These are phyloP conservation scores for Dufourea novaeangliae DNA, from an alignment of 1,140 invertebrate genomes.

Conservation along the genomic window DNA sequence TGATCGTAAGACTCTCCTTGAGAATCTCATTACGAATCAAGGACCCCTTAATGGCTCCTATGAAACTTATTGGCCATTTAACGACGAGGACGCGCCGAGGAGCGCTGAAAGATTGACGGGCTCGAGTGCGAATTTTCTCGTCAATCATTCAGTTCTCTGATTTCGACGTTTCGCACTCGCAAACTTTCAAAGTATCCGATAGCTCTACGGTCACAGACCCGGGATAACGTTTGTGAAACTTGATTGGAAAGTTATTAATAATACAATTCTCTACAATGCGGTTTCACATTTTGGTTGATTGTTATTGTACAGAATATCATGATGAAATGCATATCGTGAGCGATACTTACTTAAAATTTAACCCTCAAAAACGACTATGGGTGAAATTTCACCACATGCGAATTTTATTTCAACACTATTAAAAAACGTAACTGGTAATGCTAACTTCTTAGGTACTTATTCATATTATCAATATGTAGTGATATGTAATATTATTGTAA, in stretches of 20 bases:
- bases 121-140: constrained; percentile 68
- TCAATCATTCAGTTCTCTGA: constrained; percentile 47
- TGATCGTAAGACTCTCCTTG: constrained; percentile 76
- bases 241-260: neutral
- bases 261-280: too few species aligned
- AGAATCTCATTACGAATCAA: constrained; percentile 78
- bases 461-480: too few species aligned
- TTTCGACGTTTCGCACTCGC: constrained; percentile 8
- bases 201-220: neutral
- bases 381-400: too few species aligned
- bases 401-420: too few species aligned
- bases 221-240: neutral
- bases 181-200: constrained; percentile 23
- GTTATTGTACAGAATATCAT: too few species aligned
- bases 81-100: constrained; percentile 61
- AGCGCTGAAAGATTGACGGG: constrained; percentile 65
- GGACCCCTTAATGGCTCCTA: constrained; percentile 69
- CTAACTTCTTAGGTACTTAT: too few species aligned
- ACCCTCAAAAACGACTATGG: too few species aligned
- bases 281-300: too few species aligned
- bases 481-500: too few species aligned
- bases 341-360: too few species aligned
- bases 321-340: too few species aligned
- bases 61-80: constrained; percentile 75
- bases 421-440: too few species aligned